Percentiles rank a stretch among this genome's conserved stretches.
Conservation (phyloP, 2,888 invertebrate species). For the Aphrophora alni region DNA sequence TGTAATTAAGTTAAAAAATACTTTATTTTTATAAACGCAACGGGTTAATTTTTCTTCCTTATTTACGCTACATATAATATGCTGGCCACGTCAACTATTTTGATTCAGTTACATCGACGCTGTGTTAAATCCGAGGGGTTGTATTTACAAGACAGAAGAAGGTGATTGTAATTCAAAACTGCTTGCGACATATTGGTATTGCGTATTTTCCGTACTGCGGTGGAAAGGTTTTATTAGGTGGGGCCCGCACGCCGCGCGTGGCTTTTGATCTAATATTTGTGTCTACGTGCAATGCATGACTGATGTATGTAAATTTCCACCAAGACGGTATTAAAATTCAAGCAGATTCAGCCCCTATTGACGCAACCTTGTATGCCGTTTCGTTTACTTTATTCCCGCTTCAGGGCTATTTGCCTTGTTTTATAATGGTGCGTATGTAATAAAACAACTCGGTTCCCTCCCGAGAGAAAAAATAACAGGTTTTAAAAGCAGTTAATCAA, state of each 20-base stretch:
- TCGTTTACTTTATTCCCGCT: too few species aligned
- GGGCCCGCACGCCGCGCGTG: too few species aligned
- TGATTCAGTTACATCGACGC: too few species aligned
- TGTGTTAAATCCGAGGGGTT: too few species aligned
- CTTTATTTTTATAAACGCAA: too few species aligned
- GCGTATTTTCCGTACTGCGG: not conserved
- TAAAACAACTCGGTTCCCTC: not conserved
- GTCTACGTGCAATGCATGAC: not conserved
- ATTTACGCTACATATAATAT: too few species aligned
- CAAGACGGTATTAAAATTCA: slow-evolving; percentile 6
- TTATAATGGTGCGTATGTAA: not conserved
- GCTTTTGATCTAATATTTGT: slow-evolving; percentile 6
- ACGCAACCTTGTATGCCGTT: not conserved
- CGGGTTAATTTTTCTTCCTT: too few species aligned
- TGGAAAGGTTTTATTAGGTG: too few species aligned
- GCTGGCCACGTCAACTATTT: too few species aligned
- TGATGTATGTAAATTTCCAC: not conserved
- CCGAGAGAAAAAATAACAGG: not conserved
- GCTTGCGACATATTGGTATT: not conserved
- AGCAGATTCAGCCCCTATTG: not conserved
- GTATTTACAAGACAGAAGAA: too few species aligned
- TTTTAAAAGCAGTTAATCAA: not conserved
- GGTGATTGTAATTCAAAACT: not conserved
- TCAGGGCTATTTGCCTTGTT: not conserved
- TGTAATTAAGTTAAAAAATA: too few species aligned